phyloP scores from a whole-genome alignment of 1,140 invertebrate species.

The Myzus persicae region DNA sequence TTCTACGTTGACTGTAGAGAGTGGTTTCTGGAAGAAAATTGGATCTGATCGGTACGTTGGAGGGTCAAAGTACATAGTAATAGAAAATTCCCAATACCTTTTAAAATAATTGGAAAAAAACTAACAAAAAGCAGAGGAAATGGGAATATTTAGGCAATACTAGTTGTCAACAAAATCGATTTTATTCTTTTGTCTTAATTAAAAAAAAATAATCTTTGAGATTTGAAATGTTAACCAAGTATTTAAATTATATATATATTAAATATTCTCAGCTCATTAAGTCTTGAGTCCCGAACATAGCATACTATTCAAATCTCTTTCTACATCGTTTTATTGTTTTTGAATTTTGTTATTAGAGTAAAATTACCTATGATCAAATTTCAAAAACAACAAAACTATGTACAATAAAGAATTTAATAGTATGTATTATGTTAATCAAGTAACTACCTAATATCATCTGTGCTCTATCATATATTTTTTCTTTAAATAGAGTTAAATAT shows the following conservation, averaged over 20 bases:
- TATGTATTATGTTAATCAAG: too few relatives aligned
- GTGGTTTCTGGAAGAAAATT: background rate
- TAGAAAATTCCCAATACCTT: background rate
- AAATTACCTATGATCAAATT: too few relatives aligned
- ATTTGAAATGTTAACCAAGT: background rate
- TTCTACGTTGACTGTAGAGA: background rate
- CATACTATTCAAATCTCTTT: background rate
- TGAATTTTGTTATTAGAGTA: background rate
- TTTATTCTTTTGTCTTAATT: background rate
- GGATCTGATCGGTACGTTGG: background rate
- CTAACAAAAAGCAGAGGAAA: background rate
- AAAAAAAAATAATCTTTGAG: background rate
- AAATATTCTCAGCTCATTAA: background rate
- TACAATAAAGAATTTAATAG: too few relatives aligned
- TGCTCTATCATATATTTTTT: too few relatives aligned
- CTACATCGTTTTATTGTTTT: background rate
- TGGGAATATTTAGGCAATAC: background rate
- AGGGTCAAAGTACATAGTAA: background rate
- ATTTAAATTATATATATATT: background rate
- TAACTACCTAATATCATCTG: too few relatives aligned
- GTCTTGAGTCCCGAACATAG: too few relatives aligned
- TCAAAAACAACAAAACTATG: too few relatives aligned
- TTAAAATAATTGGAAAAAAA: background rate
- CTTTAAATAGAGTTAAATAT: too few relatives aligned
- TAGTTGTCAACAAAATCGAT: background rate